Conservation (phyloP, 2,888 invertebrate species). For the Agriopis marginaria region DNA sequence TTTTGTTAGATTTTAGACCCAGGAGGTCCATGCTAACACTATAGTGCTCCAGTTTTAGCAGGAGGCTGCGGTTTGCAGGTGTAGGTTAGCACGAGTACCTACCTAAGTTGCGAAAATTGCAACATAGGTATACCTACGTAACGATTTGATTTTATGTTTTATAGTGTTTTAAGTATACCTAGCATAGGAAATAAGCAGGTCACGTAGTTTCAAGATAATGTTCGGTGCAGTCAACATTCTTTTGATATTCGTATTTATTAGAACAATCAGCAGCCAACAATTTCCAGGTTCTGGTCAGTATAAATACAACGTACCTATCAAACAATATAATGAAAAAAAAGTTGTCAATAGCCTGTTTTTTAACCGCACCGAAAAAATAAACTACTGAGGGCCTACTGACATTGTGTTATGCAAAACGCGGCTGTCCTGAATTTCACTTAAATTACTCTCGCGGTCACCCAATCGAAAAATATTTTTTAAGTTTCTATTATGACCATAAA, state of each 20-base stretch:
- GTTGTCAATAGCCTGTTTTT: no score
- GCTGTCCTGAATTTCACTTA: no score
- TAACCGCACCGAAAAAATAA: no score
- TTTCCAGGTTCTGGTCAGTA: slow-evolving; percentile 17
- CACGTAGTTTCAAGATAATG: slow-evolving; percentile 9
- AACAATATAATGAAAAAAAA: not conserved
- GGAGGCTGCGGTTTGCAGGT: not conserved
- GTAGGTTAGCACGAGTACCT: not conserved
- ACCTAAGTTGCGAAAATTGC: not conserved
- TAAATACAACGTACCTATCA: not conserved
- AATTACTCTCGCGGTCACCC: no score
- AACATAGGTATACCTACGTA: not conserved
- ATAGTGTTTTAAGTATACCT: not conserved
- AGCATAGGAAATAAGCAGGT: not conserved
- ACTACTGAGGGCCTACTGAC: no score
- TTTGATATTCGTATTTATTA: slow-evolving; percentile 8
- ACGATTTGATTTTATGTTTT: slow-evolving; percentile 11
- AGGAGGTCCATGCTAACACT: not conserved
- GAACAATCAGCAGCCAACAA: slow-evolving; percentile 2
- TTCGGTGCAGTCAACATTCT: slow-evolving; percentile 7
- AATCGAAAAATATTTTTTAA: no score
- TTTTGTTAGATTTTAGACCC: not conserved
- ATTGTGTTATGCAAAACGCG: no score
- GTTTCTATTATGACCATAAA: no score
- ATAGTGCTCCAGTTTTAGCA: not conserved